phyloP scores from a whole-genome alignment of 2,113 vertebrate genomes.

The Lagopus muta region DNA sequence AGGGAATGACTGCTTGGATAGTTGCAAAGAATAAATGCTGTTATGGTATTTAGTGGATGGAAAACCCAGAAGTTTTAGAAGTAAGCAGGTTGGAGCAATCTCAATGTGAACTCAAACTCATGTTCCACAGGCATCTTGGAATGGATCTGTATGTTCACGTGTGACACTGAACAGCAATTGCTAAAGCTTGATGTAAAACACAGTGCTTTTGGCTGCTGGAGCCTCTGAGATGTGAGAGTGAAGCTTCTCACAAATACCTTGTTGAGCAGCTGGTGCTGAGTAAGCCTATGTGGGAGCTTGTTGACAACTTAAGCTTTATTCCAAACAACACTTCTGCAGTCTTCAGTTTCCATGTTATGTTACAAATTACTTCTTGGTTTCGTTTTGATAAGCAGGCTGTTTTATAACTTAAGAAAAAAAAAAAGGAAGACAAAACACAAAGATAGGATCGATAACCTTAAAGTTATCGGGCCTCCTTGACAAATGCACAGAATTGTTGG shows the following conservation, averaged over 20 bases:
- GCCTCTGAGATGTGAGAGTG: background rate
- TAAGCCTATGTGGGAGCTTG: conserved; percentile 63
- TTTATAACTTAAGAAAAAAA: background rate
- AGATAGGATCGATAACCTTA: background rate
- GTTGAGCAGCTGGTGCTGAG: conserved; percentile 62
- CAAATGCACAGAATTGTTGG: background rate
- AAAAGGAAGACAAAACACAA: background rate
- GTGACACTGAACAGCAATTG: background rate
- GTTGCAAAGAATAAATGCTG: background rate
- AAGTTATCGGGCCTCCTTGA: background rate
- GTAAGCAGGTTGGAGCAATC: background rate
- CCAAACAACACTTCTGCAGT: conserved; percentile 44
- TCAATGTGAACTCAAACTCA: background rate
- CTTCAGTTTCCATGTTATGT: conserved; percentile 13
- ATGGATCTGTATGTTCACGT: background rate
- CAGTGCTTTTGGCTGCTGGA: background rate
- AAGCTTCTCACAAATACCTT: conserved; percentile 10
- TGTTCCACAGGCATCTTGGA: background rate
- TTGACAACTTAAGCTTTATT: conserved; percentile 46
- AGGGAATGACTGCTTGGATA: background rate
- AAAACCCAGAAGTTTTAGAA: background rate
- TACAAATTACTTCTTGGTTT: conserved; percentile 21
- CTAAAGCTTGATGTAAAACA: background rate
- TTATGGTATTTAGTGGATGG: background rate
- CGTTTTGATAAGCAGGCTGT: background rate